Evolutionary conservation across 64 coral and sea anemone species (phyloP).

Genomic region (Orbicella faveolata): DNA sequence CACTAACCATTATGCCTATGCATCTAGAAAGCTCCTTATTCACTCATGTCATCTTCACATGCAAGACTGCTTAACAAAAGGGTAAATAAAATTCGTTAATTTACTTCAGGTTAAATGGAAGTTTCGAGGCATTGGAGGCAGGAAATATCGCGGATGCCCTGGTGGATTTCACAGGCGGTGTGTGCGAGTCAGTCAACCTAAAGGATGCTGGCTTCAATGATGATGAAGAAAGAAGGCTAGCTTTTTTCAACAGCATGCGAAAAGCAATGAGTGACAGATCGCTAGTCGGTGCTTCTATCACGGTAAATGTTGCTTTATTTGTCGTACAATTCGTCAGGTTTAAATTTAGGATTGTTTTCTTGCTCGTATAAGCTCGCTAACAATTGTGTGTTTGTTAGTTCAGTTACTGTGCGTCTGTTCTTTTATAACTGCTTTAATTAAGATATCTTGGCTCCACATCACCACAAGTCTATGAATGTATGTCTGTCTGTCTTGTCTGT

Average conservation of each 20-base stretch:
- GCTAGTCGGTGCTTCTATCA: conserved; percentile 74
- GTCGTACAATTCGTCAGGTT: too few species aligned
- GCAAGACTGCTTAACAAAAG: too few species aligned
- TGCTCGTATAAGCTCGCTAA: too few species aligned
- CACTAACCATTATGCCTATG: too few species aligned
- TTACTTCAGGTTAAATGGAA: conserved; percentile 58
- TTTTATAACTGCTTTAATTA: too few species aligned
- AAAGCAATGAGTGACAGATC: conserved; percentile 63
- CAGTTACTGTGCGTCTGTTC: too few species aligned
- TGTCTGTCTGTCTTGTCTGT: background rate
- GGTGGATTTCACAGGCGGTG: conserved; percentile 80
- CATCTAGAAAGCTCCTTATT: too few species aligned
- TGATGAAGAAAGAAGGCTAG: conserved; percentile 65
- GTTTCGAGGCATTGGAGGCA: conserved; percentile 72
- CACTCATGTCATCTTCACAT: too few species aligned
- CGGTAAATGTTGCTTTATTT: conserved; percentile 35
- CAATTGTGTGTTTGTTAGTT: too few species aligned
- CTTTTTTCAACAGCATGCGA: conserved; percentile 61
- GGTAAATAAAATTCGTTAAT: background rate
- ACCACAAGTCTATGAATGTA: too few species aligned
- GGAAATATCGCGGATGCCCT: conserved; percentile 80
- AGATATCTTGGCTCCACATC: too few species aligned
- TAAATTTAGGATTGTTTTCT: too few species aligned
- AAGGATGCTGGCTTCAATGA: conserved; percentile 37
- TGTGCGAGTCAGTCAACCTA: conserved; percentile 64